Evolutionary conservation across 2,888 invertebrate species (phyloP), one percentile per base, ranked within the genome.

Genomic region (Hyalella azteca): DNA sequence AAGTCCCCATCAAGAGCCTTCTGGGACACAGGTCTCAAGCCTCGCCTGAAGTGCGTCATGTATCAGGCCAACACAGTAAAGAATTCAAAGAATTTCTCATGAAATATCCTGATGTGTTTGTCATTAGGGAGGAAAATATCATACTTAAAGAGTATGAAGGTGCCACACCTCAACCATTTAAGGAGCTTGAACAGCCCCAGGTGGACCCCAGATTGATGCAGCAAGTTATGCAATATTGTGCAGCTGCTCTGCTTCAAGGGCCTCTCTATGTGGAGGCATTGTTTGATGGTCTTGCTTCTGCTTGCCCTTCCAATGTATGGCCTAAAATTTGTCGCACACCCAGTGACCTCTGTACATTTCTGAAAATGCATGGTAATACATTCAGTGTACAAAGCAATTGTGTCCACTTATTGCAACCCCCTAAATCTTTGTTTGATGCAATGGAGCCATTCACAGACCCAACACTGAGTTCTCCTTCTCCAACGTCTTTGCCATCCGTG

Each of bases 21-120:
- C 91, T 98, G 82, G 98, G 98, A 0, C 98, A 98, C 89, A 92
- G 97, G 85, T 96, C 96, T 85, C 97, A 95, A 87, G 98, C 98
- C 32, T 95, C 97, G 82, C 95, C 96, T 22, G 98, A 98, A 91
- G 97, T 99, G 85, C 92, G 98, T 84, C 96, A 97, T 88, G 96
- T 97, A 87, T 97, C 97, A 85, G 94, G 93, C 85, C 96, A 97
- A 88, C 95, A 96, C 88, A 94, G 96, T 87, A 94, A 94, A 88
- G 97, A 97, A 89, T 97, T 97, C 88, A 92, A 92, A 86, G 96
- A 97, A 85, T 97, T 97, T 88, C 90, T 97, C 22, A 86, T 91
- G 83, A 93, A 93, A 87, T 95, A 95, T 88, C 92, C 94, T 0
- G 94, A 95, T 85, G 92, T 93, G 80, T 97, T 97, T 88, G 92